phyloP scores from a whole-genome alignment of 2,797 vertebrate genomes.

The Psittacula derbiana region DNA sequence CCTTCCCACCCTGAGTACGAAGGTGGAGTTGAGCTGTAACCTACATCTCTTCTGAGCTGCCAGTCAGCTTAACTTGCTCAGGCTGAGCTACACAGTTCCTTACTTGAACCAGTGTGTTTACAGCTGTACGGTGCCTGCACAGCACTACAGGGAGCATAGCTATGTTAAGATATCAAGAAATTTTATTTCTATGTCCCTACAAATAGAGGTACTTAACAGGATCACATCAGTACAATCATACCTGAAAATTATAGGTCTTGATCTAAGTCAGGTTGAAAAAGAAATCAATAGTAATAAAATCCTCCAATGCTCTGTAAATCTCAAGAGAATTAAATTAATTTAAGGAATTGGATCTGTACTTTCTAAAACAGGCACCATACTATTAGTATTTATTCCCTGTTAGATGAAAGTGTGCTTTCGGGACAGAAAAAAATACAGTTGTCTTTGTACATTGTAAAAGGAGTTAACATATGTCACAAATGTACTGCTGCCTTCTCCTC shows the following conservation, averaged over 20 bases:
- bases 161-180: not conserved
- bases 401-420: not conserved
- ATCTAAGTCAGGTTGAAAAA: not conserved
- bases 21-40: not conserved
- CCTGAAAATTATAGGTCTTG: not conserved
- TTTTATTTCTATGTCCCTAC: too few species aligned
- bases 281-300: slow-evolving; percentile 26
- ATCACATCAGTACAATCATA: not conserved
- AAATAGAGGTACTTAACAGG: not conserved
- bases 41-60: accelerated
- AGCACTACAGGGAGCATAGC: not conserved
- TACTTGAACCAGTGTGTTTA: not conserved
- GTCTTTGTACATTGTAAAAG: not conserved
- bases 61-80: accelerated
- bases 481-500: not conserved
- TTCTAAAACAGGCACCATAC: not conserved
- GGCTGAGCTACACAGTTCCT: not conserved
- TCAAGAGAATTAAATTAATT: slow-evolving; percentile 7
- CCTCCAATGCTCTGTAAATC: not conserved
- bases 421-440: not conserved
- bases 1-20: not conserved
- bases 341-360: not conserved
- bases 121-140: not conserved
- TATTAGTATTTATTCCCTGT: not conserved
- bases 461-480: not conserved